A percentile compares a stretch with the other conserved stretches of the same genome.
Conservation (phyloP, 2,888 invertebrate species). For the Timema cristinae region DNA sequence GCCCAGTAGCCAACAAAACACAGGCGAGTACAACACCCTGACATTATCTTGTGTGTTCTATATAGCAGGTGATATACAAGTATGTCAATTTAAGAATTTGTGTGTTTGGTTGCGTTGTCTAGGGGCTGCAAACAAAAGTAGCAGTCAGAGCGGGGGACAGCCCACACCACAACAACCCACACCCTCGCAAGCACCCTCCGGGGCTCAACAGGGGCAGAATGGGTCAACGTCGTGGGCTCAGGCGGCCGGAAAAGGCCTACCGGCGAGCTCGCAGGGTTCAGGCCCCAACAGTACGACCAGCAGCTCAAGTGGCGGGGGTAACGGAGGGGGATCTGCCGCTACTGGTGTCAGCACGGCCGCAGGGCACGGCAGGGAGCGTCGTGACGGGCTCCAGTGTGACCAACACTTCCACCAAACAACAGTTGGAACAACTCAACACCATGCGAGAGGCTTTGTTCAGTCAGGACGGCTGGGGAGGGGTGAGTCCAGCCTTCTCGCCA, state of each 20-base stretch:
- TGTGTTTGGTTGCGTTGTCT: too few species aligned
- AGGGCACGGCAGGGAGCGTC: conserved; percentile 9
- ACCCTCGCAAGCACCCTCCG: conserved; percentile 31
- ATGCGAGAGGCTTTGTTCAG: conserved; percentile 89
- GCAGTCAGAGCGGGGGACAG: conserved; percentile 16
- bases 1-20: too few species aligned
- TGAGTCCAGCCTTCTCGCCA: conserved; percentile 49
- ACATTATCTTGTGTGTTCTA: too few species aligned
- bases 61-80: too few species aligned
- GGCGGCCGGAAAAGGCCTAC: conserved; percentile 49
- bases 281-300: conserved; percentile 44
- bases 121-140: too few species aligned
- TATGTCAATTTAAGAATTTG: too few species aligned
- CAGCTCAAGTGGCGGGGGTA: conserved; percentile 42
- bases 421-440: conserved; percentile 82
- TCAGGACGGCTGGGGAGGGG: conserved; percentile 91
- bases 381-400: conserved; percentile 35
- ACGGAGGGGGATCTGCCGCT: conserved; percentile 22
- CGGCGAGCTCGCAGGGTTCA: conserved; percentile 32
- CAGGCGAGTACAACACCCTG: too few species aligned
- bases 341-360: conserved; percentile 19
- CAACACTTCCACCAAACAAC: conserved; percentile 70
- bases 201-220: conserved; percentile 27
- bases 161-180: conserved; percentile 37
- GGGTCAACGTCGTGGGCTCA: conserved; percentile 48